phyloP scores from a whole-genome alignment of 2,113 vertebrate species.

The Pygoscelis adeliae region DNA sequence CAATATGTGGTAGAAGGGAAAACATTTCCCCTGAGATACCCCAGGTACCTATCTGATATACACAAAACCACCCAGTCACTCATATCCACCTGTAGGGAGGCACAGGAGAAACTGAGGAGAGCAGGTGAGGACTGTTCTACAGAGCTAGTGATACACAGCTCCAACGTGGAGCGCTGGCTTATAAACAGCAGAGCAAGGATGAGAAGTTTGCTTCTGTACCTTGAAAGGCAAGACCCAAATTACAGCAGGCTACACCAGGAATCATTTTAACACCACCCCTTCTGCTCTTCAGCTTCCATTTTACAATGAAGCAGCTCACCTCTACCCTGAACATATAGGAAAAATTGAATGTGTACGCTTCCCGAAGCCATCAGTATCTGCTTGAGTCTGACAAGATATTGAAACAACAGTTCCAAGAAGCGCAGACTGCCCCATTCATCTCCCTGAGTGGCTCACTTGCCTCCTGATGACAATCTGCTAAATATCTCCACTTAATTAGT shows the following conservation, averaged over 20 bases:
- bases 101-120: not conserved
- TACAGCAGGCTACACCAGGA: not conserved
- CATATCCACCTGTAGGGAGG: not conserved
- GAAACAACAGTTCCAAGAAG: not conserved
- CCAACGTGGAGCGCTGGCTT: not conserved
- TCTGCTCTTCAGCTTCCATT: not conserved
- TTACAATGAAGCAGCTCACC: not conserved
- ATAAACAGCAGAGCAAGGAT: not conserved
- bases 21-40: not conserved
- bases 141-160: not conserved
- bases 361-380: not conserved
- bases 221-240: not conserved
- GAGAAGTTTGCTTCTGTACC: not conserved
- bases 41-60: not conserved
- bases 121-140: not conserved
- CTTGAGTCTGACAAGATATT: not conserved
- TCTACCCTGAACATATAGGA: not conserved
- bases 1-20: not conserved
- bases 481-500: constrained; percentile 40
- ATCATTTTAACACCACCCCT: not conserved
- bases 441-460: constrained; percentile 22
- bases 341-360: not conserved
- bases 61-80: not conserved
- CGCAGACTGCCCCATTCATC: not conserved
- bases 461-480: constrained; percentile 40